A percentile compares a stretch with the other conserved stretches of the same genome.
These are phyloP conservation scores for Hippopotamyrus pictus DNA, from an alignment of 2,797 vertebrate species.

Conservation along the genomic window DNA sequence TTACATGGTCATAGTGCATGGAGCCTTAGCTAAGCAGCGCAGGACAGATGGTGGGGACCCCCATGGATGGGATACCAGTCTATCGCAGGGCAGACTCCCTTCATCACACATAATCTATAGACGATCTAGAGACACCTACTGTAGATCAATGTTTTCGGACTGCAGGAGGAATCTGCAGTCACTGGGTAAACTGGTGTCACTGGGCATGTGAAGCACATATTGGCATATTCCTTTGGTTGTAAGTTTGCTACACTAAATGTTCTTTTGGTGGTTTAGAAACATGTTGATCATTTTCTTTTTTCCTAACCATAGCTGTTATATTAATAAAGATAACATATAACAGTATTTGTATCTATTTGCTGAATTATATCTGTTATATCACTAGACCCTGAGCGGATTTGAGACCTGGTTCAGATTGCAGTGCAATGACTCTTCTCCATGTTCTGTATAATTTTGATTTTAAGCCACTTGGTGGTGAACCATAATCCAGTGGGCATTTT, in stretches of 20 bases:
- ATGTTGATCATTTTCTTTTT: not conserved
- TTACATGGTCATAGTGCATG: not conserved
- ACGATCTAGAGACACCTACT: not conserved
- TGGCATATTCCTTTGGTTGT: not conserved
- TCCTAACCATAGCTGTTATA: not conserved
- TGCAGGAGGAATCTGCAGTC: not conserved
- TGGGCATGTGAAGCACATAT: not conserved
- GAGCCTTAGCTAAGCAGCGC: not conserved
- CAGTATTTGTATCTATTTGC: not conserved
- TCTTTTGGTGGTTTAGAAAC: not conserved
- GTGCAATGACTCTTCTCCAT: not conserved
- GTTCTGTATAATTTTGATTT: not conserved
- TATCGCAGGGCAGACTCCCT: not conserved
- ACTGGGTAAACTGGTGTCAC: not conserved
- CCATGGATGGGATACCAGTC: not conserved
- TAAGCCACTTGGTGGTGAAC: not conserved
- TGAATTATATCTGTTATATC: not conserved
- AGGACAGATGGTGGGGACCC: not conserved
- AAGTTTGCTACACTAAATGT: not conserved
- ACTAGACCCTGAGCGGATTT: not conserved
- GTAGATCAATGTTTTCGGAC: not conserved
- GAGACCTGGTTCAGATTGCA: not conserved
- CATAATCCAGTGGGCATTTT: not conserved
- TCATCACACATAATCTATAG: not conserved
- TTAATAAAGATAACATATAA: not conserved